These are phyloP conservation scores for Thymelicus lineola DNA, from an alignment of 2,888 invertebrate genomes.

Conservation along the genomic window DNA sequence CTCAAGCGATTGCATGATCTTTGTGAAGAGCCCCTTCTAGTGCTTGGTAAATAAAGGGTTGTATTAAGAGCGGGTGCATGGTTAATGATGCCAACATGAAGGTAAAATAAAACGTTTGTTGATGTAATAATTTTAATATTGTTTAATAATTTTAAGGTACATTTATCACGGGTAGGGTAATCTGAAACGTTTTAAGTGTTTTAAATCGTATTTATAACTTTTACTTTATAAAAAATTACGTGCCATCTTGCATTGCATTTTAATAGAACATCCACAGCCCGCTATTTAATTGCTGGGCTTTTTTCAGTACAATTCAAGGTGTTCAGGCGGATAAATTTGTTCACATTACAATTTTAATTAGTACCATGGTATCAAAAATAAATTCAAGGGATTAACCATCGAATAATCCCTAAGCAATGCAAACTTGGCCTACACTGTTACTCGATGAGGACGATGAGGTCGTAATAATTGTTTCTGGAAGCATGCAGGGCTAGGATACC, in stretches of 20 bases:
- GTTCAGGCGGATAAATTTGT: neutral
- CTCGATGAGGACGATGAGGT: neutral
- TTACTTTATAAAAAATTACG: conserved; percentile 6
- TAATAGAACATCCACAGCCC: neutral
- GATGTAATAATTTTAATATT: conserved; percentile 14
- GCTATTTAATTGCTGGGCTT: neutral
- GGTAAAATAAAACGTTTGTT: neutral
- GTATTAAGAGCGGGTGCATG: conserved; percentile 5
- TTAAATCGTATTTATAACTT: conserved; percentile 10
- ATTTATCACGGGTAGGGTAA: conserved; percentile 28
- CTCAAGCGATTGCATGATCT: neutral
- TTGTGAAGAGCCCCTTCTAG: neutral
- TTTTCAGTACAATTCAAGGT: neutral
- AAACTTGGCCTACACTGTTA: neutral
- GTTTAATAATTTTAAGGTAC: conserved; percentile 25
- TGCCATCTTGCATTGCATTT: conserved; percentile 9
- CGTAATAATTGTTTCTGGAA: neutral
- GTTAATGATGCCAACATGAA: neutral
- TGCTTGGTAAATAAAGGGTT: conserved; percentile 14
- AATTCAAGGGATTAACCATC: neutral
- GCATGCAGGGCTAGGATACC: too few relatives aligned
- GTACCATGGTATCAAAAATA: neutral
- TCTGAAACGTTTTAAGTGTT: conserved; percentile 12
- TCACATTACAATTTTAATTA: neutral
- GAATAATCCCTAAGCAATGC: neutral